Percentiles rank a stretch among this genome's conserved stretches.
Conservation (phyloP, 2,888 invertebrate species). For the Conus canariensis region DNA sequence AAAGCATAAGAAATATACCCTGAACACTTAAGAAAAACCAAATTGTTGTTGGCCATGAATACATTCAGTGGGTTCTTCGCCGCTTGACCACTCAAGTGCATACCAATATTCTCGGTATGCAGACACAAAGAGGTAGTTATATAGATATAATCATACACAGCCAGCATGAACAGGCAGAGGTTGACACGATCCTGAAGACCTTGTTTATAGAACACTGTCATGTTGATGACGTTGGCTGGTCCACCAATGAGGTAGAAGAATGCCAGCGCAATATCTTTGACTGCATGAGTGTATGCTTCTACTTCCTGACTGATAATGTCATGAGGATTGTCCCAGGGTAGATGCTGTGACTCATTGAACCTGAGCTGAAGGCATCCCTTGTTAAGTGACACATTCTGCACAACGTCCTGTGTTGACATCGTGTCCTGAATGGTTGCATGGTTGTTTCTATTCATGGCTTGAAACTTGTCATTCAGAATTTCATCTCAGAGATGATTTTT, state of each 20-base stretch:
- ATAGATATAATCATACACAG: neutral
- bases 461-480: neutral
- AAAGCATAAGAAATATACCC: neutral
- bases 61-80: neutral
- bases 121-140: neutral
- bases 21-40: neutral
- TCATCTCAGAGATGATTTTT: neutral
- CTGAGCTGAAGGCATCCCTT: neutral
- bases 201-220: slow-evolving; percentile 2
- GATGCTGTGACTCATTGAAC: neutral
- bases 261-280: neutral
- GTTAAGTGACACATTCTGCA: neutral
- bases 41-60: neutral
- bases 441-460: neutral
- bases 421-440: neutral
- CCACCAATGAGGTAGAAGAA: neutral
- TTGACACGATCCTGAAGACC: slow-evolving; percentile 20
- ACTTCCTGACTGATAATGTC: neutral
- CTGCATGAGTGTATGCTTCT: neutral
- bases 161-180: neutral
- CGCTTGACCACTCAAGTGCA: neutral
- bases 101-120: neutral
- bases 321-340: neutral
- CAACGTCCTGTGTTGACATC: neutral
- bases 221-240: slow-evolving; percentile 10